These are phyloP conservation scores for Alviniconcha strummeri DNA, from an alignment of 2,888 invertebrate genomes.

Conservation along the genomic window DNA sequence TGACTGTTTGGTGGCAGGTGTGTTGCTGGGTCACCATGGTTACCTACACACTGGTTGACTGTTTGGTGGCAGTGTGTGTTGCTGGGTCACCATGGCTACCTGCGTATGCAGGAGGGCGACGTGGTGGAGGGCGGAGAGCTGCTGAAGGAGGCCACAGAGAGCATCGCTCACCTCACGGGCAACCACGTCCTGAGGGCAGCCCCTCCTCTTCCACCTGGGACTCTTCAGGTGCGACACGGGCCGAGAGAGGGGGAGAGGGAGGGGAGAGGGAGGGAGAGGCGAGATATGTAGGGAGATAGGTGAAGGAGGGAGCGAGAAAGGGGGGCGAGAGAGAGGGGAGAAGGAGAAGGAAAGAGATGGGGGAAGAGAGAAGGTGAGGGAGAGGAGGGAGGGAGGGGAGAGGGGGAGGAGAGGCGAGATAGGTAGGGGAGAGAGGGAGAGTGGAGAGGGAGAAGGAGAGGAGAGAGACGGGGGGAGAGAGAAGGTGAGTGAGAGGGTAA, in stretches of 20 bases:
- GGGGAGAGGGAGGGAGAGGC: not conserved
- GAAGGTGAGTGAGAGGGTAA: no score
- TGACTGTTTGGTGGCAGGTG: no score
- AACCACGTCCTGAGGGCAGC: slow-evolving; percentile 52
- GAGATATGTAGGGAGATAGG: not conserved
- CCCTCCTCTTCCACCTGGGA: slow-evolving; percentile 55
- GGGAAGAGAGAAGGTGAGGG: not conserved
- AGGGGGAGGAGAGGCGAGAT: not conserved
- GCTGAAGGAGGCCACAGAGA: slow-evolving; percentile 57
- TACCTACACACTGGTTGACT: no score
- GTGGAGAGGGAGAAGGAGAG: not conserved
- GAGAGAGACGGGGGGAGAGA: not conserved
- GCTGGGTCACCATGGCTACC: slow-evolving; percentile 56
- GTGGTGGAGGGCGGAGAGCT: slow-evolving; percentile 59
- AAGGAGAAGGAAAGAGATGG: not conserved
- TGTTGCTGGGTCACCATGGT: no score
- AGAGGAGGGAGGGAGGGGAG: not conserved
- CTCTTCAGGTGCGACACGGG: slow-evolving; percentile 39
- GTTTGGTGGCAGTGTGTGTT: slow-evolving; percentile 52
- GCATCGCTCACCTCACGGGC: slow-evolving; percentile 48
- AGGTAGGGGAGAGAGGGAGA: not conserved
- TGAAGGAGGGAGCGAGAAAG: not conserved
- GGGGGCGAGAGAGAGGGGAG: not conserved
- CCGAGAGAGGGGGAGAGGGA: not conserved
- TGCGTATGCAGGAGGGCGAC: slow-evolving; percentile 52